Base-by-base conservation (phyloP, 1,140 invertebrate species). In the Drosophila pectinifera region DNA sequence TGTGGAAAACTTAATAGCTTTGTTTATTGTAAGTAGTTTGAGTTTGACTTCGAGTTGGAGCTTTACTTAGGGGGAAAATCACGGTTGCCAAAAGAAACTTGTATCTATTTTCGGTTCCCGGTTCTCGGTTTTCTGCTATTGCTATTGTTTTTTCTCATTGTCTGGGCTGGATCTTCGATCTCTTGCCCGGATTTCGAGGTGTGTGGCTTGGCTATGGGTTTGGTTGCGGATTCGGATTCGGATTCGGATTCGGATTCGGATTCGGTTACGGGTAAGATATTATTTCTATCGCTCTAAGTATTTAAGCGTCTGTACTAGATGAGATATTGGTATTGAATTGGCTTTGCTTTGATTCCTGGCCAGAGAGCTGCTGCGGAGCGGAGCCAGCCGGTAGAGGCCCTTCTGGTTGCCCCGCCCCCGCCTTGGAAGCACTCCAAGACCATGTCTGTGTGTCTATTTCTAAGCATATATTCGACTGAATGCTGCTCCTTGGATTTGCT, bases 1-100 rank as follows among this genome's bases (percentile, higher is more conserved):
- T 57, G 68, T 57, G 68, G 51, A 68, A 68, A 68, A 68, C 64
- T 68, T 68, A 68, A 68, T 68, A 68, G 64, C 64, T 64, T 59
- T 62, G 49, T 68, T 68, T 51, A 20, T 10, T 53, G 49, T 53
- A 51, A 51, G 64, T 68, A 64, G 45, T 68, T 68, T 61, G 43
- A 63, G 64, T 49, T 31, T 31, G 28, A 31, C 28, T 62, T 62
- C 46, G 34, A 61, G 57, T 61, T 49, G 6, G 39, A 43, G 55
- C 26, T 43, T 38, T 7, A 26, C 6, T 26, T 26, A 26, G 0
- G 36, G 57, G 57, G 16, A 13, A 14, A 55, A 56, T 51, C 58
- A 41, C 22, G 22, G 63, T 63, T 10, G 58, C 58, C 59, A 51
- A 65, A 65, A 67, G 13, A 49, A 51, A 51, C 18, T 51, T 51